Evolutionary conservation across 2,113 vertebrate genomes (phyloP), one percentile per base, ranked within the genome.

Genomic region (Mesoclemmys tuberculata): DNA sequence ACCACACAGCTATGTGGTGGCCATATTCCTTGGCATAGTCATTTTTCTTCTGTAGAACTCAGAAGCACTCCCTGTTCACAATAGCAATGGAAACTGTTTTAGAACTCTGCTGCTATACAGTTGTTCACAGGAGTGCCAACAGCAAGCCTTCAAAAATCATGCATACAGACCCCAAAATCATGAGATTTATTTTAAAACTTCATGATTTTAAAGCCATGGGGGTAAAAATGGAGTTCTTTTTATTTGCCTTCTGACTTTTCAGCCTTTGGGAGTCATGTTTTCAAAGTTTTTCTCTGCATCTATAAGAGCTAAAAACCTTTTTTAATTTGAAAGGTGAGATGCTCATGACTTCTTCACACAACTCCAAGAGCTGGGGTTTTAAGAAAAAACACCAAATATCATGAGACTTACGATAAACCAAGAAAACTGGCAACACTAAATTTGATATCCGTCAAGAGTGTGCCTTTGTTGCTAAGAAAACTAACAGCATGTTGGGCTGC

Each of bases 61-160:
- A 87, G 58, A 71, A 88, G 61, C 90, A 35, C 13, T 38, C 90
- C 13, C 56, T 81, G 80, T 61, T 85, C 51, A 22, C 79, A 80
- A 77, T 51, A 92, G 90, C 82, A 90, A 49, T 55, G 93, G 38
- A 85, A 93, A 85, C 8, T 75, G 52, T 79, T 84, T 85, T 88
- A 78, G 71, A 68, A 68, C 31, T 10, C 92, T 90, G 89, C 80
- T 85, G 51, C 52, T 84, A 91, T 80, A 86, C 54, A 87, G 80
- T 24, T 11, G 88, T n/a, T 52, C 18, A 52, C 16, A 18, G 35
- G 64, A n/a, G 10, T 38, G 18, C 64, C 35, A 38, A 68, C 8
- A 68, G 64, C 64, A 38, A 68, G 35, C 18, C 21, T 38, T 19
- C 35, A 52, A 11, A 79, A 49, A 7, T 9, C 55, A 95, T 87